A percentile compares a stretch with the other conserved stretches of the same genome.
These are phyloP conservation scores for Podarcis raffonei DNA, from an alignment of 2,113 vertebrate genomes.

Conservation along the genomic window DNA sequence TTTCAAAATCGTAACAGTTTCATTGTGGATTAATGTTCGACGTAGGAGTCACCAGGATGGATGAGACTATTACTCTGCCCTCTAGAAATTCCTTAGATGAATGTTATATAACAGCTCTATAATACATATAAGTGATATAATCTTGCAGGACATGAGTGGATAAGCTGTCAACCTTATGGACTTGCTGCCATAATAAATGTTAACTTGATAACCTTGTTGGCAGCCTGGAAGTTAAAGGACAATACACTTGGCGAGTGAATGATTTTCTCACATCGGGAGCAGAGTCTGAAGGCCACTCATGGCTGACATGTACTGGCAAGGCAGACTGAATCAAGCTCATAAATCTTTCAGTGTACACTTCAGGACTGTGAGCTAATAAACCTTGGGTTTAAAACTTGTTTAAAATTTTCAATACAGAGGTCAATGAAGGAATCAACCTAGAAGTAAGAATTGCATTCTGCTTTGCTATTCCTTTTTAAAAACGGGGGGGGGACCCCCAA, in stretches of 20 bases:
- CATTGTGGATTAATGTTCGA: background rate
- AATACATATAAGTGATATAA: background rate
- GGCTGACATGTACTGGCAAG: background rate
- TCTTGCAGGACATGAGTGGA: background rate
- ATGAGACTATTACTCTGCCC: background rate
- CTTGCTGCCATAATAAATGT: background rate
- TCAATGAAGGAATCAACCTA: background rate
- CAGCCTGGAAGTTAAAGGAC: background rate
- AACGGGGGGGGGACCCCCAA: too few relatives aligned
- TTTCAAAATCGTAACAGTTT: background rate
- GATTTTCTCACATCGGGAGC: accelerated
- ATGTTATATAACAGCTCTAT: background rate
- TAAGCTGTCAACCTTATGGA: background rate
- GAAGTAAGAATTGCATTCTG: background rate
- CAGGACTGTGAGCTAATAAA: background rate
- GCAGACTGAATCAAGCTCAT: accelerated
- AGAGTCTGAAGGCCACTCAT: background rate
- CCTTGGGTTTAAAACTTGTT: background rate
- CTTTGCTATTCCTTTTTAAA: background rate
- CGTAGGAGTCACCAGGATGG: background rate
- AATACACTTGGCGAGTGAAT: background rate
- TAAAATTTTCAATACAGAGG: background rate
- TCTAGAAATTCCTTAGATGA: background rate
- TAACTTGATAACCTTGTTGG: background rate
- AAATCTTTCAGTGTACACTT: accelerated